Conservation (phyloP, 2,113 vertebrate genomes). For the Cyrtonyx montezumae region DNA sequence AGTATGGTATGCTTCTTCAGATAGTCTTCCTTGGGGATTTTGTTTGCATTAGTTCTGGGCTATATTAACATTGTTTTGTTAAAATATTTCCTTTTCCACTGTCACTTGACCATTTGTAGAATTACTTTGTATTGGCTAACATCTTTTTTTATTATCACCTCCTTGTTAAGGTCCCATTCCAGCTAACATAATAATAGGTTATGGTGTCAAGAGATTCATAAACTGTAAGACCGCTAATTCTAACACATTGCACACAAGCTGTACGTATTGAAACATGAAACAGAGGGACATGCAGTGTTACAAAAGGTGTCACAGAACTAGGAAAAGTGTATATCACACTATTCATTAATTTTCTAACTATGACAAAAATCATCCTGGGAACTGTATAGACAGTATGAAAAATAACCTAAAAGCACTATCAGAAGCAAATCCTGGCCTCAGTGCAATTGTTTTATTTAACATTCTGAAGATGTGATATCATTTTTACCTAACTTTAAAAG, state of each 20-base stretch:
- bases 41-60: not conserved
- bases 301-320: constrained; percentile 15
- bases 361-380: constrained; percentile 26
- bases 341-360: not conserved
- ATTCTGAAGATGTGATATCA: constrained; percentile 71
- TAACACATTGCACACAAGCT: constrained; percentile 1
- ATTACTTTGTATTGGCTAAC: constrained; percentile 27
- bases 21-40: constrained; percentile 40
- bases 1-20: constrained; percentile 12
- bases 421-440: constrained; percentile 31
- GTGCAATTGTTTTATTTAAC: constrained; percentile 56
- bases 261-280: constrained; percentile 19
- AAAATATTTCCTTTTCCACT: constrained; percentile 60
- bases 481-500: constrained; percentile 68
- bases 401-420: not conserved
- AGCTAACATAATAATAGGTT: constrained; percentile 26
- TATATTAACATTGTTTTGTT: constrained; percentile 25
- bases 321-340: not conserved
- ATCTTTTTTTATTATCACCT: constrained; percentile 34
- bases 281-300: not conserved
- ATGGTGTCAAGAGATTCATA: constrained; percentile 54
- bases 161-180: constrained; percentile 29
- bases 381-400: not conserved
- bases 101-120: constrained; percentile 33
- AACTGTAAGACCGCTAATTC: constrained; percentile 29